Conservation (phyloP, 1,140 invertebrate genomes). For the Apis cerana region DNA sequence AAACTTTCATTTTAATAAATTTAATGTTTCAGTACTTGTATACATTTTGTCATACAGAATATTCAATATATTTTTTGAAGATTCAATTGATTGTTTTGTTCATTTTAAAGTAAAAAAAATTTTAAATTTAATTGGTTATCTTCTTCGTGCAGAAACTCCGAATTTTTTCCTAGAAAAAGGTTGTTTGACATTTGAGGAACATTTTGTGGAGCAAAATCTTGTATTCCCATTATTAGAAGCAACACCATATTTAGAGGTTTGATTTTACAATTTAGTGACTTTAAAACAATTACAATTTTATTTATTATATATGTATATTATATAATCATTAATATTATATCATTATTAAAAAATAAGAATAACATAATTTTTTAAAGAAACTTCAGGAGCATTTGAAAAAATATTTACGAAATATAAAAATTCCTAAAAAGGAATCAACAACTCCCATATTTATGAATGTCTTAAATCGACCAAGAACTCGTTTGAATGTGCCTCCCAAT, state of each 20-base stretch:
- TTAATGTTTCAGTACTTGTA: conserved; percentile 20
- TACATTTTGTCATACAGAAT: conserved; percentile 37
- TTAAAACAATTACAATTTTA: no score
- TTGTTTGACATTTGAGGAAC: conserved; percentile 5
- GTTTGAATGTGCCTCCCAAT: neutral
- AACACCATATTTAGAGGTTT: conserved; percentile 4
- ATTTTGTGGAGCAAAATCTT: conserved; percentile 25
- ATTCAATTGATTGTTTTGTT: conserved; percentile 32
- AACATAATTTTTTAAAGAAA: neutral
- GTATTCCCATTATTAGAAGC: conserved; percentile 24
- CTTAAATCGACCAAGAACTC: neutral
- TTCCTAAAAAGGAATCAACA: conserved; percentile 8
- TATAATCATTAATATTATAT: no score
- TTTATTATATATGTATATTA: no score
- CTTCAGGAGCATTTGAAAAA: conserved; percentile 15
- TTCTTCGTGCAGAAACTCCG: conserved; percentile 4
- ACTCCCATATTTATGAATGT: conserved; percentile 31
- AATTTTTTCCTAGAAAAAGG: conserved; percentile 1
- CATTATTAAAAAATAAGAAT: no score
- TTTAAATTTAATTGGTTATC: conserved; percentile 16
- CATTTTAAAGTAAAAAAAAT: conserved; percentile 24
- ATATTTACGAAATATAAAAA: neutral
- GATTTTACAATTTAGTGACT: no score
- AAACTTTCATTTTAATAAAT: neutral
- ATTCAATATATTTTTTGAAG: conserved; percentile 11